These are phyloP conservation scores for Calephelis virginiensis DNA, from an alignment of 1,140 invertebrate species.

Conservation along the genomic window DNA sequence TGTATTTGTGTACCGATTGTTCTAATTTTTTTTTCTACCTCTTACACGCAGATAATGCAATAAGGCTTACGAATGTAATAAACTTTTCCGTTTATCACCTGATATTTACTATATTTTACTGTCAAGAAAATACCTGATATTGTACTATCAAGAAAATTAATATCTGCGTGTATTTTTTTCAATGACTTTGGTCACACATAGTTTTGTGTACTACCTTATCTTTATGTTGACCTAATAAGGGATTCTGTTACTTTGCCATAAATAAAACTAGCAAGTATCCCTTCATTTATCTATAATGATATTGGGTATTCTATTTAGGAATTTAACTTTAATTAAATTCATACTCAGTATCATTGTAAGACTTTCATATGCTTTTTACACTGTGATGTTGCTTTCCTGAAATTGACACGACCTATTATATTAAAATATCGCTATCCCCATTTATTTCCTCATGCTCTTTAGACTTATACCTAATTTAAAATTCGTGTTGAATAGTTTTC, in stretches of 20 bases:
- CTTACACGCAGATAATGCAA: neutral
- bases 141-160: neutral
- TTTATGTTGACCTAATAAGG: constrained; percentile 17
- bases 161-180: constrained; percentile 5
- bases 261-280: constrained; percentile 37
- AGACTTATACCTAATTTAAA: neutral
- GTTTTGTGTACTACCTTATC: neutral
- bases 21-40: neutral
- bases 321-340: constrained; percentile 24
- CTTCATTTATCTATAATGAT: constrained; percentile 13
- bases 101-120: no score
- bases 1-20: constrained; percentile 15
- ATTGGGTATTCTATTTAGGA: constrained; percentile 28
- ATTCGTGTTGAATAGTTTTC: neutral
- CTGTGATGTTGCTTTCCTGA: constrained; percentile 24
- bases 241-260: constrained; percentile 36
- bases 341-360: constrained; percentile 24
- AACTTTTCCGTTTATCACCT: neutral
- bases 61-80: neutral
- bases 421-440: neutral
- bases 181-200: neutral
- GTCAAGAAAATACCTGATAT: no score
- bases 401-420: neutral
- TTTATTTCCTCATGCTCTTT: neutral
- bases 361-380: constrained; percentile 21